These are phyloP conservation scores for honey bee (Apis mellifera) DNA, from an alignment of 1,140 invertebrate genomes.

Conservation along the genomic window DNA sequence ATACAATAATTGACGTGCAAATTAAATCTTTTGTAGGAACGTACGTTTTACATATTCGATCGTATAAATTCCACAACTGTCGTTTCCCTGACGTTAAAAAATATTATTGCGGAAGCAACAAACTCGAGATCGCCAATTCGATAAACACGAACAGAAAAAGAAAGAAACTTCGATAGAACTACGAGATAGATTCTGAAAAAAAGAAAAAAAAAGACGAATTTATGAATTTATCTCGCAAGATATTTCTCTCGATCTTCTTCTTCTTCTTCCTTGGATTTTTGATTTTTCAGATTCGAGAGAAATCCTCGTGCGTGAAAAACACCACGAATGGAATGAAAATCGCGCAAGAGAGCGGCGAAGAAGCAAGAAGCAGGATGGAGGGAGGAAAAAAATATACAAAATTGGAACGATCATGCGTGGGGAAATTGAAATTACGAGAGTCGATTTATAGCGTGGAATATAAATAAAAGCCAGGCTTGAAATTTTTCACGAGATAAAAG, in stretches of 20 bases:
- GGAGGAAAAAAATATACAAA: background rate
- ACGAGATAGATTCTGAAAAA: background rate
- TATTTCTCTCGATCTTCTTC: background rate
- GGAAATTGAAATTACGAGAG: slow-evolving; percentile 6
- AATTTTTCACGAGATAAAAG: background rate
- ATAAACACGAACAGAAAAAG: too few species aligned
- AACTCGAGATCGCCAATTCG: too few species aligned
- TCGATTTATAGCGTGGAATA: background rate
- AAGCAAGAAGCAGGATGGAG: too few species aligned
- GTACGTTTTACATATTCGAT: too few species aligned
- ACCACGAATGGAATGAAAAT: slow-evolving; percentile 11
- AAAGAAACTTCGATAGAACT: background rate
- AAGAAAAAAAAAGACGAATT: slow-evolving; percentile 25
- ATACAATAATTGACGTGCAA: too few species aligned
- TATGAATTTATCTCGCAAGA: slow-evolving; percentile 18
- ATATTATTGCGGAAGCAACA: too few species aligned
- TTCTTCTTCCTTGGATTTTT: slow-evolving; percentile 2
- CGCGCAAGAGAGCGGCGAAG: background rate
- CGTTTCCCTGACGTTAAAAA: too few species aligned
- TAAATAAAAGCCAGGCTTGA: background rate
- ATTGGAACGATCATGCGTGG: background rate
- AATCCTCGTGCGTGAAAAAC: slow-evolving; percentile 4
- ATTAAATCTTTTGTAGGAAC: too few species aligned
- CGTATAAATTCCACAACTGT: too few species aligned
- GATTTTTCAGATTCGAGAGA: background rate